phyloP scores from a whole-genome alignment of 2,888 invertebrate species.

The Folsomia manolachei region DNA sequence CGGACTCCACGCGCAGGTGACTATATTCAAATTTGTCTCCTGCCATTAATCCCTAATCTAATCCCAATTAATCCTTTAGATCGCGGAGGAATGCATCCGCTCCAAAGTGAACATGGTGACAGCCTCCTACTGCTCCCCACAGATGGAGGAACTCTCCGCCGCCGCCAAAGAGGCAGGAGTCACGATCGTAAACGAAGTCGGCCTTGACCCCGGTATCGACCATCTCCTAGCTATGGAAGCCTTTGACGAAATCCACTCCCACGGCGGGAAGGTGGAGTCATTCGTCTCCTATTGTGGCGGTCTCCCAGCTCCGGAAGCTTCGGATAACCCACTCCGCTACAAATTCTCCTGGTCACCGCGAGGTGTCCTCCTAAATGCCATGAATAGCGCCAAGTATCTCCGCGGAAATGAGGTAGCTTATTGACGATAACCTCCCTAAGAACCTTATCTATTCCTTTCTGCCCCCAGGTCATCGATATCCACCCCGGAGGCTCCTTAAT shows the following conservation, averaged over 20 bases:
- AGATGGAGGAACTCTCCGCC: conserved; percentile 74
- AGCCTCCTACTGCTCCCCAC: conserved; percentile 87
- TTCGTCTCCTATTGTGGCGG: conserved; percentile 97
- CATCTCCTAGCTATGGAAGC: conserved; percentile 95
- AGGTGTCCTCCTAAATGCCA: conserved; percentile 84
- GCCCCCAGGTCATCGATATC: conserved; percentile 70
- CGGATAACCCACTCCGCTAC: conserved; percentile 60
- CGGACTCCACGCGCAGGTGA: conserved; percentile 74
- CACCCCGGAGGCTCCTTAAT: conserved; percentile 77
- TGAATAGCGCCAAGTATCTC: conserved; percentile 83
- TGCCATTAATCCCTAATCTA: neutral
- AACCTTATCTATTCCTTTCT: neutral
- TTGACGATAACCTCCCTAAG: neutral
- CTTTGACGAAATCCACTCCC: conserved; percentile 84
- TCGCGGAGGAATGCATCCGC: conserved; percentile 82
- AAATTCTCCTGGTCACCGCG: conserved; percentile 97
- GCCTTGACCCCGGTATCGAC: conserved; percentile 97
- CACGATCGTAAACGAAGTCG: conserved; percentile 93
- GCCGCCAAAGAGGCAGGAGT: conserved; percentile 81
- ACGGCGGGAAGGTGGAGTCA: conserved; percentile 87
- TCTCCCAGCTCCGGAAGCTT: conserved; percentile 76
- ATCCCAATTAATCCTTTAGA: conserved; percentile 16
- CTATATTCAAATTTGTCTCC: no score
- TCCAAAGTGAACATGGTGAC: conserved; percentile 90
- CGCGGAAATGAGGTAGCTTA: conserved; percentile 72